phyloP scores from a whole-genome alignment of 1,140 invertebrate species.

The Subanguina moxae region DNA sequence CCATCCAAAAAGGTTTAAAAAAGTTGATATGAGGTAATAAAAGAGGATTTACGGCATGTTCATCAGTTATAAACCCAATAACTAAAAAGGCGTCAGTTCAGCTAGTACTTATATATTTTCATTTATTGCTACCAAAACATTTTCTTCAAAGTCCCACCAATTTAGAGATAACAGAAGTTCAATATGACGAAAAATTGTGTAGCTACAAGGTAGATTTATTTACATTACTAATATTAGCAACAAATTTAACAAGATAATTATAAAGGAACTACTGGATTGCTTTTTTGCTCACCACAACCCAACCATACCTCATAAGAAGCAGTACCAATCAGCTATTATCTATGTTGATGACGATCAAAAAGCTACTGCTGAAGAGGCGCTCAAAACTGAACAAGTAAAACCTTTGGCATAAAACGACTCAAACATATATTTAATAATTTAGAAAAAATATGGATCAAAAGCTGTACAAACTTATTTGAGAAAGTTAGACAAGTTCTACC shows the following conservation, averaged over 20 bases:
- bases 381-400: conserved; percentile 62
- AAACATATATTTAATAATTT: not conserved
- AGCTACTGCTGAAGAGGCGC: conserved; percentile 70
- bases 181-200: conserved; percentile 76
- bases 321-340: conserved; percentile 88
- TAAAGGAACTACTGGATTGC: conserved; percentile 69
- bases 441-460: conserved; percentile 29
- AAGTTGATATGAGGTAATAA: too few relatives aligned
- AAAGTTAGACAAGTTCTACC: conserved; percentile 53
- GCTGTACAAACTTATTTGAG: conserved; percentile 51
- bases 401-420: not conserved
- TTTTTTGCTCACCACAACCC: conserved; percentile 92
- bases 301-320: conserved; percentile 73
- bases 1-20: too few relatives aligned
- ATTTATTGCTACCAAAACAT: too few relatives aligned
- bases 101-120: too few relatives aligned
- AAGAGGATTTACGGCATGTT: too few relatives aligned
- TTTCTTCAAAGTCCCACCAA: conserved; percentile 13
- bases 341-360: conserved; percentile 84
- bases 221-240: not conserved
- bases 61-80: too few relatives aligned
- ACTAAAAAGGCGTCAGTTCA: too few relatives aligned
- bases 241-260: not conserved
- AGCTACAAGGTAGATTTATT: conserved; percentile 65
- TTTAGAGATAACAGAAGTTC: conserved; percentile 81